Evolutionary conservation across 2,888 invertebrate genomes (phyloP).

Genomic region (Patella ulyssiponensis): DNA sequence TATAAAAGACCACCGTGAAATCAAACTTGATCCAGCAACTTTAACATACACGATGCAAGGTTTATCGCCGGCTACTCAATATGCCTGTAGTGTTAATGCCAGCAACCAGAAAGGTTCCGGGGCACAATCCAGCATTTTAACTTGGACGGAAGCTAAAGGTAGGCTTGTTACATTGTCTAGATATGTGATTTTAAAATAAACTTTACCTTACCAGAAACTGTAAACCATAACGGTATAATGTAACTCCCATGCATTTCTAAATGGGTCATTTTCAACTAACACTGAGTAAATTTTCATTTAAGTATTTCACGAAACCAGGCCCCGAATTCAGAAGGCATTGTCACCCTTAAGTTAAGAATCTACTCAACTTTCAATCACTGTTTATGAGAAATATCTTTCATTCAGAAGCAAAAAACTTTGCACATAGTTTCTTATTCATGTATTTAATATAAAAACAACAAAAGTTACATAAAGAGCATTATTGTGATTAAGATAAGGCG

Average conservation of each 20-base stretch:
- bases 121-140: conserved; percentile 74
- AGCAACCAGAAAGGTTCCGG: conserved; percentile 76
- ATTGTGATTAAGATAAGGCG: too few relatives aligned
- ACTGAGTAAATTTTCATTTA: too few relatives aligned
- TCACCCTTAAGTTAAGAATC: too few relatives aligned
- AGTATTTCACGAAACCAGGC: too few relatives aligned
- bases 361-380: too few relatives aligned
- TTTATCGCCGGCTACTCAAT: conserved; percentile 80
- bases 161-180: background rate
- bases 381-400: too few relatives aligned
- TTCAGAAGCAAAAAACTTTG: too few relatives aligned
- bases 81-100: conserved; percentile 83
- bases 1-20: conserved; percentile 5
- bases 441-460: too few relatives aligned
- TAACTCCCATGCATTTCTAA: background rate
- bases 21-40: background rate
- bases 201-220: background rate
- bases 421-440: too few relatives aligned
- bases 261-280: too few relatives aligned
- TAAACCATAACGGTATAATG: background rate
- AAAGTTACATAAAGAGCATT: too few relatives aligned
- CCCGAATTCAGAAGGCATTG: too few relatives aligned
- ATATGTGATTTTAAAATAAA: background rate
- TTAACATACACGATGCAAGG: conserved; percentile 44
- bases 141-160: conserved; percentile 79